Evolutionary conservation across 2,797 vertebrate species (phyloP).

Genomic region (Smutsia gigantea): DNA sequence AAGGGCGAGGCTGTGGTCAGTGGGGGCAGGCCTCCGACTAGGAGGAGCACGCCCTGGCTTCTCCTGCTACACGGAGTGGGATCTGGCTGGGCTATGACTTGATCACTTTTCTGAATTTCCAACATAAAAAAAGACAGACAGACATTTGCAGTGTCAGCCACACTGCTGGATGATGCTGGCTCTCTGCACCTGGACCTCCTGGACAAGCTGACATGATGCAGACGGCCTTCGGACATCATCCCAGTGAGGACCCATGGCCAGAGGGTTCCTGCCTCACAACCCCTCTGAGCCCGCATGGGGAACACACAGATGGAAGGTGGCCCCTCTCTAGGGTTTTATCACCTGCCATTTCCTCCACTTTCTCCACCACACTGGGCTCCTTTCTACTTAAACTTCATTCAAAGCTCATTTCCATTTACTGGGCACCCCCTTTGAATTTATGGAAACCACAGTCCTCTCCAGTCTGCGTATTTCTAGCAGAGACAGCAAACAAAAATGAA

Average conservation of each 20-base stretch:
- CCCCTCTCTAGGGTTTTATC: background rate
- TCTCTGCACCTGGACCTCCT: background rate
- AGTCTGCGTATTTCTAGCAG: background rate
- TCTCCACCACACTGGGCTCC: background rate
- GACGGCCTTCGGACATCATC: background rate
- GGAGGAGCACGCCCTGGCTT: no score
- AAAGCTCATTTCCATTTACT: background rate
- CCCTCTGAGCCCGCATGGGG: background rate
- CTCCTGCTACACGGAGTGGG: no score
- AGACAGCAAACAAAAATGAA: background rate
- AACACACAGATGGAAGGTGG: accelerated
- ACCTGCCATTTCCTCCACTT: background rate
- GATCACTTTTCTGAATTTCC: no score
- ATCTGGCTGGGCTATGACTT: no score
- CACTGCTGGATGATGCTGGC: background rate
- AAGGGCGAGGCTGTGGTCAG: no score
- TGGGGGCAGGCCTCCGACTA: no score
- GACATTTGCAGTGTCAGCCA: background rate
- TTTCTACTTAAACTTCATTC: background rate
- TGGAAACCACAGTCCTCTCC: background rate
- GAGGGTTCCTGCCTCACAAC: no score
- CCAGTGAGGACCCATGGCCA: no score
- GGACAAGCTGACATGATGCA: background rate
- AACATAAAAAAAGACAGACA: no score
- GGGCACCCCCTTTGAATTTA: background rate